Percentiles rank a stretch among this genome's conserved stretches.
Evolutionary conservation across 2,888 invertebrate genomes (phyloP).

Genomic region (Scaptomyza flava): DNA sequence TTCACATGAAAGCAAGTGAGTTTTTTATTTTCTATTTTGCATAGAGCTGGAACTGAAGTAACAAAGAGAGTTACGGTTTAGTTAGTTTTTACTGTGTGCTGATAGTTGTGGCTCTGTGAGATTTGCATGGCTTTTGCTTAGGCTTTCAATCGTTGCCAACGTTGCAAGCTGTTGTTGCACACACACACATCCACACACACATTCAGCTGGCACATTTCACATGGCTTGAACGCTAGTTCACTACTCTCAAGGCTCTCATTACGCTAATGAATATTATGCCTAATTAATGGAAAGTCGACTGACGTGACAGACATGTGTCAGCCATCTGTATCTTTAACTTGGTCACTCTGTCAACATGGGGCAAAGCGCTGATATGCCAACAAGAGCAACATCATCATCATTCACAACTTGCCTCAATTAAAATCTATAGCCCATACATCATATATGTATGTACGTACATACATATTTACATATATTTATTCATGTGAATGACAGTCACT

Average conservation of each 20-base stretch:
- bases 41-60: conserved; percentile 30
- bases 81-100: conserved; percentile 17
- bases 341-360: conserved; percentile 72
- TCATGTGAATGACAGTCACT: conserved; percentile 50
- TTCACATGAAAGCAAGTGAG: conserved; percentile 61
- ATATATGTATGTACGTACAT: conserved; percentile 1
- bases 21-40: conserved; percentile 50
- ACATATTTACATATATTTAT: conserved; percentile 21
- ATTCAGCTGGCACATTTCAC: conserved; percentile 71
- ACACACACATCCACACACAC: neutral
- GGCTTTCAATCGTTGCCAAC: conserved; percentile 56
- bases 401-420: conserved; percentile 70
- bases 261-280: conserved; percentile 76
- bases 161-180: conserved; percentile 24
- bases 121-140: conserved; percentile 54
- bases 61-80: conserved; percentile 4
- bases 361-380: conserved; percentile 6
- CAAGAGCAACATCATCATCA: conserved; percentile 35
- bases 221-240: conserved; percentile 25
- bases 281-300: conserved; percentile 74
- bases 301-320: conserved; percentile 70
- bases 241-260: conserved; percentile 62
- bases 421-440: conserved; percentile 53
- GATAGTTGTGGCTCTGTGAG: conserved; percentile 32
- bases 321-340: conserved; percentile 75